Percentiles rank a stretch among this genome's conserved stretches.
phyloP scores from a whole-genome alignment of 2,797 vertebrate species.

The Natrix natrix region DNA sequence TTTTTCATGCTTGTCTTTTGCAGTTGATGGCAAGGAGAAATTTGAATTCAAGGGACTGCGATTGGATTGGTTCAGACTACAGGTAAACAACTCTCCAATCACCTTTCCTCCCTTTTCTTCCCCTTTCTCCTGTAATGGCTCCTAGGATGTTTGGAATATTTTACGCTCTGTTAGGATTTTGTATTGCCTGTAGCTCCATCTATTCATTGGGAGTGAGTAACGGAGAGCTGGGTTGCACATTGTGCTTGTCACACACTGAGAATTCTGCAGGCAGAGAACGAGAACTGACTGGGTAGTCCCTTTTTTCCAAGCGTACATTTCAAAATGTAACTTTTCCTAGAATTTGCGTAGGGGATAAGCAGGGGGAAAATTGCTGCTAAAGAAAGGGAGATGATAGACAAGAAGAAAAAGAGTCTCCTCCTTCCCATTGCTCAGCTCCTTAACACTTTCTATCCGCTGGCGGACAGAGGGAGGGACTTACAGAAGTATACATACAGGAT shows the following conservation, averaged over 20 bases:
- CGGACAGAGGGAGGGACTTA: neutral
- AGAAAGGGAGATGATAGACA: neutral
- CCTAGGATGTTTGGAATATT: neutral
- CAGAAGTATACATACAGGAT: neutral
- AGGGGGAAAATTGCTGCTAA: neutral
- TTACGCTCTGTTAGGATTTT: neutral
- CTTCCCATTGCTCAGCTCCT: neutral
- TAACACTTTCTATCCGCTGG: neutral
- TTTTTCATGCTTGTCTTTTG: neutral
- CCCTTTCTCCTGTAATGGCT: neutral
- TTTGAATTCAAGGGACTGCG: constrained; percentile 85
- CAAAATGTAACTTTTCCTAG: neutral
- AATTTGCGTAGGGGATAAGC: neutral
- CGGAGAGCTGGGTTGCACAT: neutral
- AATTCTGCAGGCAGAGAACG: neutral
- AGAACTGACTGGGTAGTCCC: neutral
- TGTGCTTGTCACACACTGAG: neutral
- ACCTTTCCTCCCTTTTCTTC: neutral
- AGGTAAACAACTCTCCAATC: constrained; percentile 71
- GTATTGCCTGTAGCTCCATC: too few relatives aligned
- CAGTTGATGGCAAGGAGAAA: constrained; percentile 81
- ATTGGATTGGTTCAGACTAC: constrained; percentile 90
- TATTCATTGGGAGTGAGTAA: neutral
- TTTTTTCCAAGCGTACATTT: neutral
- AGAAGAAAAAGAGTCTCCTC: neutral